A percentile compares a stretch with the other conserved stretches of the same genome.
phyloP scores from a whole-genome alignment of 2,797 vertebrate species.

The Pangasius macronema region DNA sequence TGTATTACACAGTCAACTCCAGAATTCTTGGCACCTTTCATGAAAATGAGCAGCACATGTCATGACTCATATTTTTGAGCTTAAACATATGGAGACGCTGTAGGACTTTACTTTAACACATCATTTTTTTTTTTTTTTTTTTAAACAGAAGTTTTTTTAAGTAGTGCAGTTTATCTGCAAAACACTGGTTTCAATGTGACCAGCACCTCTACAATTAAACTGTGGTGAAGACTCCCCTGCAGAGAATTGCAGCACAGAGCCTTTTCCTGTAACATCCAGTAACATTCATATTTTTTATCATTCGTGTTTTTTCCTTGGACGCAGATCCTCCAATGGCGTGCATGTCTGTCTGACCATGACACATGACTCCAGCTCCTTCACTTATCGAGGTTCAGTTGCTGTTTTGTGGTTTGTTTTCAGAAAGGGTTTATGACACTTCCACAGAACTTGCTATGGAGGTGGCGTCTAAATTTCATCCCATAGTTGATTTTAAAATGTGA shows the following conservation, averaged over 20 bases:
- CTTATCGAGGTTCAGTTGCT: background rate
- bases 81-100: conserved; percentile 16
- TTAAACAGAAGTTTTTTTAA: background rate
- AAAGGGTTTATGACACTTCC: background rate
- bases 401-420: background rate
- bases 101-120: background rate
- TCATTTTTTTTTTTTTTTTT: too few species aligned
- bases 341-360: background rate
- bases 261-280: background rate
- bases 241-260: background rate
- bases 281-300: background rate
- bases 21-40: conserved; percentile 11
- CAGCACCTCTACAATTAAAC: background rate
- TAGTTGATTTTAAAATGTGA: background rate
- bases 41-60: conserved; percentile 24
- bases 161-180: background rate
- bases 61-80: conserved; percentile 5
- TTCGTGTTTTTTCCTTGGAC: background rate
- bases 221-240: background rate
- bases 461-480: background rate
- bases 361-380: background rate
- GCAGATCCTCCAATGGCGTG: background rate
- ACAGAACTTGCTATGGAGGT: background rate
- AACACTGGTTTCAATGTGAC: background rate
- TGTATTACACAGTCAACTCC: conserved; percentile 10